Evolutionary conservation across 2,888 invertebrate species (phyloP), one percentile per base, ranked within the genome.

Genomic region (Villa cingulata): DNA sequence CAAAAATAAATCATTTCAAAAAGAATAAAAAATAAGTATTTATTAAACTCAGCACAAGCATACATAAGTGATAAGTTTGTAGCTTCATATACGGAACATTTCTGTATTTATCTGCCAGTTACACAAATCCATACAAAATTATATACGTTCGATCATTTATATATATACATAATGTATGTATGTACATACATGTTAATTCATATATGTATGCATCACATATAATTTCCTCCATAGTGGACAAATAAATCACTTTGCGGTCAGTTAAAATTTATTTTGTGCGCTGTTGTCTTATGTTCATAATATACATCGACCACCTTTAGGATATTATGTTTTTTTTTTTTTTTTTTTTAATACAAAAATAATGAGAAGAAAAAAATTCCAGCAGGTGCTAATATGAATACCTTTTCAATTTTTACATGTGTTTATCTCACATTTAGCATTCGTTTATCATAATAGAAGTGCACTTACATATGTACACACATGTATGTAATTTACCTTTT

Each of bases 191-290:
- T n/a, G n/a, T n/a, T n/a, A n/a, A n/a, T n/a, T n/a, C n/a, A n/a
- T n/a, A n/a, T n/a, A n/a, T 32, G 12, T 14, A 12, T 9, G 12
- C 29, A 32, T 32, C 12, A 23, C n/a, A n/a, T n/a, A n/a, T n/a
- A n/a, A n/a, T n/a, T n/a, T n/a, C n/a, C n/a, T 39, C 42, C 47
- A 39, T n/a, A n/a, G 38, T 47, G 47, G 39, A 39, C 48, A 41
- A 44, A 51, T 51, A 51, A 51, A 51, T 51, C 51, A 51, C 51
- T 32, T 45, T 50, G 47, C 46, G 48, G 48, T 48, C 46, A 38
- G 46, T 48, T 51, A 32, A 51, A 44, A 51, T 51, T 51, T 51
- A 46, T 48, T 51, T 44, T 32, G 29, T 32, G 29, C n/a, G n/a
- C 29, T 46, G 38, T 46, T 39, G 48, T 50, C 41, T 34, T 43